phyloP scores from a whole-genome alignment of 2,113 vertebrate genomes.

The Pteronura brasiliensis region DNA sequence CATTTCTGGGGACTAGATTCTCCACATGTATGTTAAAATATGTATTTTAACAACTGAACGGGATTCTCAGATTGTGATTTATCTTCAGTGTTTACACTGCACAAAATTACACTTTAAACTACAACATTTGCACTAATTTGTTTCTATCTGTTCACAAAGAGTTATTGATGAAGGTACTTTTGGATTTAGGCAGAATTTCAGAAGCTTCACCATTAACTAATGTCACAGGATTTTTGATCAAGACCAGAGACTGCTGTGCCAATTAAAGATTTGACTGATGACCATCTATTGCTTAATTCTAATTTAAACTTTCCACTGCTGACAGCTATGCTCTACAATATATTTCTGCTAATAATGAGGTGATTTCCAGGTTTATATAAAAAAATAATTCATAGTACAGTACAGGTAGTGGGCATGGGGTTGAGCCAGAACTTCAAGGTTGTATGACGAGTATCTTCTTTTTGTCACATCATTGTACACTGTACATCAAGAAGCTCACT shows the following conservation, averaged over 20 bases:
- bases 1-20: neutral
- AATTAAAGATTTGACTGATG: slow-evolving; percentile 23
- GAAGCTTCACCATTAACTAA: slow-evolving; percentile 34
- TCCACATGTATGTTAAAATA: neutral
- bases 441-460: neutral
- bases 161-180: neutral
- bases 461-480: neutral
- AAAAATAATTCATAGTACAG: neutral
- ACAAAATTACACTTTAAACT: neutral
- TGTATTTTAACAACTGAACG: neutral
- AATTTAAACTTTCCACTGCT: slow-evolving; percentile 21
- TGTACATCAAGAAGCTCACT: neutral
- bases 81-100: neutral
- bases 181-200: neutral
- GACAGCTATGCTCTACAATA: neutral
- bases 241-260: slow-evolving; percentile 7
- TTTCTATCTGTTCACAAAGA: neutral
- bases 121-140: neutral
- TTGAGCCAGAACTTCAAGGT: neutral
- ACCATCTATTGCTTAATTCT: neutral
- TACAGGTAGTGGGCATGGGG: neutral
- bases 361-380: neutral
- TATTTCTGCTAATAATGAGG: slow-evolving; percentile 8
- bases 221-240: slow-evolving; percentile 1
- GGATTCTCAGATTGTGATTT: neutral